Conservation (phyloP, 2,113 vertebrate genomes). For the Pan troglodytes region NHGRI_mPanTro3-v2.1_pri NC_072398.2:45623001-45623500, state of each 20-base stretch:
- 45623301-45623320: not conserved
- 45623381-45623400: not conserved
- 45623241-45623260: not conserved
- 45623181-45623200: not conserved
- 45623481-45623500: not conserved
- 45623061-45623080: not conserved
- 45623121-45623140: not conserved
- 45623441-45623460: not conserved
- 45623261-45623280: not conserved
- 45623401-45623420: not conserved
- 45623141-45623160: not conserved
- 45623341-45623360: not conserved
- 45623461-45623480: fast-evolving
- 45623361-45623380: not conserved
- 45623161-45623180: not conserved
- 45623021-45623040: not conserved
- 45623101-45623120: not conserved
- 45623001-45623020: not conserved
- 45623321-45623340: not conserved
- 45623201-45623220: not conserved
- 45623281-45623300: not conserved
- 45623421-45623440: not conserved
- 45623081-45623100: not conserved
- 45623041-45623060: not conserved
- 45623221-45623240: not conserved